phyloP scores from a whole-genome alignment of 2,113 vertebrate species.

The Aythya baeri region DNA sequence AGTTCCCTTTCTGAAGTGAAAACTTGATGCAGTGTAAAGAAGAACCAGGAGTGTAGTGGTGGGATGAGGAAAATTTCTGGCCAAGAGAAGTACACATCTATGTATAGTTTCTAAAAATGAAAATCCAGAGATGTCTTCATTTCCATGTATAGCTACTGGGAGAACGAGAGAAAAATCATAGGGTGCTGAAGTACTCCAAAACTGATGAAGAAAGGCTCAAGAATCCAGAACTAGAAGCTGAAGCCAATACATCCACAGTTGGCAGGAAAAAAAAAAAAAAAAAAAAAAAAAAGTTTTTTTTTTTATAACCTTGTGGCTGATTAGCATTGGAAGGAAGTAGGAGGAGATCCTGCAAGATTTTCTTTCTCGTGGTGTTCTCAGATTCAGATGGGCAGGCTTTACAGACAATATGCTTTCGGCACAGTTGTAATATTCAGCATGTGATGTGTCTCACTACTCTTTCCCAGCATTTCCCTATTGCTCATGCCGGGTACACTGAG shows the following conservation, averaged over 20 bases:
- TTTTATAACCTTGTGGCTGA: background rate
- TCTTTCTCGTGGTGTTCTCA: background rate
- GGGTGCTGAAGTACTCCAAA: background rate
- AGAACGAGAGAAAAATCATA: background rate
- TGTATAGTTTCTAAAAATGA: background rate
- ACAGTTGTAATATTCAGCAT: fast-evolving
- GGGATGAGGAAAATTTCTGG: background rate
- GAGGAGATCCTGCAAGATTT: background rate
- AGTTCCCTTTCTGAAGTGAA: background rate
- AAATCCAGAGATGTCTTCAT: background rate
- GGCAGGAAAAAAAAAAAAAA: background rate
- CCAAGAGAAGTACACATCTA: background rate
- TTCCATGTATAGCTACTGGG: background rate
- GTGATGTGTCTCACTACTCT: background rate
- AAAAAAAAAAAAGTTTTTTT: background rate
- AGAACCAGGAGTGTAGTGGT: background rate
- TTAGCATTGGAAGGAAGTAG: background rate
- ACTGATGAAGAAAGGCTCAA: background rate
- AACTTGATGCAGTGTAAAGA: background rate
- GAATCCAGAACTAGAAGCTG: background rate
- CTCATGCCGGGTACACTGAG: background rate
- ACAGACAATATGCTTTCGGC: background rate
- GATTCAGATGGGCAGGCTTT: background rate
- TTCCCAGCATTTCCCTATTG: background rate
- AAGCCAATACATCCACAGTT: background rate